These are phyloP conservation scores for Tyria jacobaeae DNA, from an alignment of 2,888 invertebrate species.

Conservation along the genomic window DNA sequence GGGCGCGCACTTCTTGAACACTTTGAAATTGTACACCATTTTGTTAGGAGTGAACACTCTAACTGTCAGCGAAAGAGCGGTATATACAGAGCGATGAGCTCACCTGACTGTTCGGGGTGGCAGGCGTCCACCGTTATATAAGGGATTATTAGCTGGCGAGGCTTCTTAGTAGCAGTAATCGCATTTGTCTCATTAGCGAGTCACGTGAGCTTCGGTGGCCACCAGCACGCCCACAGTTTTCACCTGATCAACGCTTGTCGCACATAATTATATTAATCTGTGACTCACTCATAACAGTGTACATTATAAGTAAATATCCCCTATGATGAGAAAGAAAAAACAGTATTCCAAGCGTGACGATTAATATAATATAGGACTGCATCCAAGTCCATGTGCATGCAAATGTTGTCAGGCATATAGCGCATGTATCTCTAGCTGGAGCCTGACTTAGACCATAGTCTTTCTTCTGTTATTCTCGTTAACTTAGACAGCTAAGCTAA, in stretches of 20 bases:
- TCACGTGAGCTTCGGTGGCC: constrained; percentile 49
- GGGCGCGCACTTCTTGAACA: constrained; percentile 96
- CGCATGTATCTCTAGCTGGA: too few species aligned
- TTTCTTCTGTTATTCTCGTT: too few species aligned
- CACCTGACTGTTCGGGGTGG: constrained; percentile 25
- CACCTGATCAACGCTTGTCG: constrained; percentile 17
- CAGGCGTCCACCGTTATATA: constrained; percentile 61
- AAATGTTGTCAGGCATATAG: too few species aligned
- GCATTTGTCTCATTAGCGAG: constrained; percentile 65
- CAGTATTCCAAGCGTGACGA: neutral
- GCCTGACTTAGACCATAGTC: too few species aligned
- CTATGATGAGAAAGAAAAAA: neutral
- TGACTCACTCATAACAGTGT: constrained; percentile 8
- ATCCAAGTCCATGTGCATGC: too few species aligned
- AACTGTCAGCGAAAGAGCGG: neutral
- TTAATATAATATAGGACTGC: too few species aligned
- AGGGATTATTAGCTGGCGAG: constrained; percentile 68
- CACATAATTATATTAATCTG: constrained; percentile 23
- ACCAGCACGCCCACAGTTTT: constrained; percentile 10
- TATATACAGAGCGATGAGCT: constrained; percentile 21
- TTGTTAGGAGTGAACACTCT: constrained; percentile 56
- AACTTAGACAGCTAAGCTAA: too few species aligned
- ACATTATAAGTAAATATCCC: neutral
- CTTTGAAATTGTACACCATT: constrained; percentile 96
- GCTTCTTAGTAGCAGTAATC: constrained; percentile 73